Conservation (phyloP, 2,888 invertebrate species). For the Neoscelio sp. region DNA sequence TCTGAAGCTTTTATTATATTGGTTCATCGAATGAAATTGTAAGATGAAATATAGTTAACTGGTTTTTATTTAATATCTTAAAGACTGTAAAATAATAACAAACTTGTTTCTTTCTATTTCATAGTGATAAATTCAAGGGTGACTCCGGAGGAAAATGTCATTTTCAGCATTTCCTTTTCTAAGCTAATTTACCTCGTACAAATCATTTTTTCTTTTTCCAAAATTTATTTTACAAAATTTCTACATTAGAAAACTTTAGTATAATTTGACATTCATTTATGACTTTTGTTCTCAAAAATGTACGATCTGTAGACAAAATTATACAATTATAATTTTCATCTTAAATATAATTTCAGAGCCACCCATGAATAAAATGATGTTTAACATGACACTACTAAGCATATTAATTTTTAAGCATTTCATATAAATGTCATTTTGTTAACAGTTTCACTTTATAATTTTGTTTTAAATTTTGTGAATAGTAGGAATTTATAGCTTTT, state of each 20-base stretch:
- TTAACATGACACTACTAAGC: conserved; percentile 16
- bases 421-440: conserved; percentile 21
- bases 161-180: background rate
- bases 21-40: background rate
- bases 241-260: background rate
- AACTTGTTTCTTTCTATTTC: conserved; percentile 13
- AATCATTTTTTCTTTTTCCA: too few relatives aligned
- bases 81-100: conserved; percentile 14
- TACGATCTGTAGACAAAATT: too few relatives aligned
- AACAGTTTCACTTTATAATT: conserved; percentile 8
- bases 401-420: conserved; percentile 36
- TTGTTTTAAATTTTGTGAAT: conserved; percentile 33
- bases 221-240: background rate
- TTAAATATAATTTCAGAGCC: conserved; percentile 5
- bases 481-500: conserved; percentile 31
- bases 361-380: conserved; percentile 15
- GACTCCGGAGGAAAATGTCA: background rate
- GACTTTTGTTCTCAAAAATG: too few relatives aligned
- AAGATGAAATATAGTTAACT: background rate
- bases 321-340: background rate
- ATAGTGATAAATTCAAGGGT: conserved; percentile 19
- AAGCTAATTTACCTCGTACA: too few relatives aligned
- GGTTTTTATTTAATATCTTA: conserved; percentile 19
- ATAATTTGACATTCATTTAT: background rate
- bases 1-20: conserved; percentile 1